Conservation (phyloP, 1,140 invertebrate species). For the Ceratina japonica region DNA sequence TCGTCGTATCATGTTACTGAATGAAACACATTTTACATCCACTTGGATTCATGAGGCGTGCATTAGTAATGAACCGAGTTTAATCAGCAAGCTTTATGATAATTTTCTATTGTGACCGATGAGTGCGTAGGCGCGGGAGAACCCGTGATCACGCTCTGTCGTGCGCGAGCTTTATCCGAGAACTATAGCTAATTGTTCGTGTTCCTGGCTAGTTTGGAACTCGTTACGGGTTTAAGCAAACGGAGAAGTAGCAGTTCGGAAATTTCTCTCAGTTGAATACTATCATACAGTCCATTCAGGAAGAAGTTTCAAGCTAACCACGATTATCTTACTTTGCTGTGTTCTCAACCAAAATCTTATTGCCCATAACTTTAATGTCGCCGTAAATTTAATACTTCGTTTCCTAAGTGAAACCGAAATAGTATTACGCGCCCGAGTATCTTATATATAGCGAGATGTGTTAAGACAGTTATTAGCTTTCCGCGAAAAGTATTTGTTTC, state of each 20-base stretch:
- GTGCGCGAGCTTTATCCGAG: background rate
- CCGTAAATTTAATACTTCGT: too few species aligned
- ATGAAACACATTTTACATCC: too few species aligned
- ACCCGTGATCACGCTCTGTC: conserved; percentile 15
- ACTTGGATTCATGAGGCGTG: background rate
- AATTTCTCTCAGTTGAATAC: background rate
- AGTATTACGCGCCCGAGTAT: too few species aligned
- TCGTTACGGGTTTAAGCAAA: conserved; percentile 8
- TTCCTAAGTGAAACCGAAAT: too few species aligned
- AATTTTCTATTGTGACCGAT: conserved; percentile 13
- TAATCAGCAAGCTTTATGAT: conserved; percentile 1
- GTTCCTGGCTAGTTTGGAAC: background rate
- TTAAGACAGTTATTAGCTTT: too few species aligned
- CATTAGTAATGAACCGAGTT: background rate
- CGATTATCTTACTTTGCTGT: too few species aligned
- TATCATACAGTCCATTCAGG: background rate
- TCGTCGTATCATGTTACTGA: too few species aligned
- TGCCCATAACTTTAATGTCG: too few species aligned
- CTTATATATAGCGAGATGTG: too few species aligned
- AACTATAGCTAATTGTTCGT: conserved; percentile 10
- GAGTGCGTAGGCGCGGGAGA: background rate
- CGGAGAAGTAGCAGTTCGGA: background rate
- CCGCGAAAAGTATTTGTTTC: background rate
- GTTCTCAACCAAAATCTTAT: too few species aligned
- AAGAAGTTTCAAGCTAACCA: background rate